Percentiles rank a stretch among this genome's conserved stretches.
phyloP scores from a whole-genome alignment of 2,797 vertebrate genomes.

The Galago senegalensis region DNA sequence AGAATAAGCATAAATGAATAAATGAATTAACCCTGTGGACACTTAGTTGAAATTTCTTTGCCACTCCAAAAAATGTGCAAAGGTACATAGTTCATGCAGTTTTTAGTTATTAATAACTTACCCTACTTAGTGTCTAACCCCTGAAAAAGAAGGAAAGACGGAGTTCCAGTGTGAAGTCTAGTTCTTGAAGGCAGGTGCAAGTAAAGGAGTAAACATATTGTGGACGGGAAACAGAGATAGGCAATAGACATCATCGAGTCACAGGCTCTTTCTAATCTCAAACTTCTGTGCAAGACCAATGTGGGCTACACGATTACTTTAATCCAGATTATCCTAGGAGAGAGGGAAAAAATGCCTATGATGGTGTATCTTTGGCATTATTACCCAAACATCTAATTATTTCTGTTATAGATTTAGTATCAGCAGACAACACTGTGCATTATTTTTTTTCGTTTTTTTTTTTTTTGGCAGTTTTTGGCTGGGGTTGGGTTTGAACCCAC shows the following conservation, averaged over 20 bases:
- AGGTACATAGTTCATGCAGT: not conserved
- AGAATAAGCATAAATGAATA: not conserved
- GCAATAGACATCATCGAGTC: not conserved
- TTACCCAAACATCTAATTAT: not conserved
- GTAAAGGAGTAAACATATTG: not conserved
- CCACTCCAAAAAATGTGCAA: not conserved
- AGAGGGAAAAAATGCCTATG: not conserved
- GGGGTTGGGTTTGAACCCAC: no score
- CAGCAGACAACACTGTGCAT: not conserved
- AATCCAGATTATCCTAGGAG: not conserved
- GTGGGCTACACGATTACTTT: not conserved
- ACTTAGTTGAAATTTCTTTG: conserved; percentile 30
- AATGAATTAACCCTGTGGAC: not conserved
- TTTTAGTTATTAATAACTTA: not conserved
- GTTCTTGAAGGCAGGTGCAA: not conserved
- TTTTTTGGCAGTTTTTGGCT: no score
- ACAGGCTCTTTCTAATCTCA: not conserved
- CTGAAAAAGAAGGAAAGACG: not conserved
- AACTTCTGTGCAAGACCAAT: conserved; percentile 28
- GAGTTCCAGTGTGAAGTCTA: not conserved
- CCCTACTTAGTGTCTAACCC: not conserved
- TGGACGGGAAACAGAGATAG: not conserved
- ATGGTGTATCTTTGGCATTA: not conserved
- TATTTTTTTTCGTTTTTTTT: not conserved
- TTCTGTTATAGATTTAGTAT: not conserved